Percentiles rank a stretch among this genome's conserved stretches.
Evolutionary conservation across 2,888 invertebrate species (phyloP).

Genomic region (Caradrina kadenii): DNA sequence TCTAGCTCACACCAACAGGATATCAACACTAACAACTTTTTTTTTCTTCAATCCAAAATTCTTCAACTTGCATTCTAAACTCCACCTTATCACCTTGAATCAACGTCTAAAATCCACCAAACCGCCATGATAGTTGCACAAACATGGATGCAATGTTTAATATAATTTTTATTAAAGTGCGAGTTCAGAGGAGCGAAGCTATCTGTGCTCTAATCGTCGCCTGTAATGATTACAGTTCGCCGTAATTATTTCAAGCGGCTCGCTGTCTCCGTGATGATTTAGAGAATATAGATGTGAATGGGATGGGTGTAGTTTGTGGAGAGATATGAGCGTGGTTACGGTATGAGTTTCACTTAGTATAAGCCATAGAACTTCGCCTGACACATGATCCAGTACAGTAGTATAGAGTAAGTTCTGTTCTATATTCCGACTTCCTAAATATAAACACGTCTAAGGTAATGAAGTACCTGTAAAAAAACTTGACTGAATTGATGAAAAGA

Average conservation of each 20-base stretch:
- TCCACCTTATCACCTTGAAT: not conserved
- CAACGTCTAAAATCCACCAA: conserved; percentile 25
- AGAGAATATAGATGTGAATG: conserved; percentile 68
- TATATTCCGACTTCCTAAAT: too few relatives aligned
- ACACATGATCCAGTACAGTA: too few relatives aligned
- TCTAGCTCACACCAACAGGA: conserved; percentile 22
- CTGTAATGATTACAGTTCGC: conserved; percentile 85
- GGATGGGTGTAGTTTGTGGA: conserved; percentile 1
- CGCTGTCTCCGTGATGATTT: conserved; percentile 64
- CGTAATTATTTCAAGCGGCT: conserved; percentile 86
- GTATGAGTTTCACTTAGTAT: not conserved
- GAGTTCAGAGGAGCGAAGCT: conserved; percentile 85
- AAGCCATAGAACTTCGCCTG: too few relatives aligned
- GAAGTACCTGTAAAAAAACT: too few relatives aligned
- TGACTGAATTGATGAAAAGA: too few relatives aligned
- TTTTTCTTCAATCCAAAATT: conserved; percentile 41
- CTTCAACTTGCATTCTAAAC: conserved; percentile 2
- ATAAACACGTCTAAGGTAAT: too few relatives aligned
- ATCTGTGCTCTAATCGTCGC: conserved; percentile 87
- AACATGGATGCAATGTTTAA: conserved; percentile 82
- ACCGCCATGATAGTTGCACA: conserved; percentile 54
- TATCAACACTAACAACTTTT: conserved; percentile 25
- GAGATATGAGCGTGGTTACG: conserved; percentile 20
- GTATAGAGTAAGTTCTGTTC: too few relatives aligned
- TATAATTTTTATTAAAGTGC: conserved; percentile 88